Evolutionary conservation across 1,140 invertebrate genomes (phyloP).

Genomic region (Gryllus bimaculatus): DNA sequence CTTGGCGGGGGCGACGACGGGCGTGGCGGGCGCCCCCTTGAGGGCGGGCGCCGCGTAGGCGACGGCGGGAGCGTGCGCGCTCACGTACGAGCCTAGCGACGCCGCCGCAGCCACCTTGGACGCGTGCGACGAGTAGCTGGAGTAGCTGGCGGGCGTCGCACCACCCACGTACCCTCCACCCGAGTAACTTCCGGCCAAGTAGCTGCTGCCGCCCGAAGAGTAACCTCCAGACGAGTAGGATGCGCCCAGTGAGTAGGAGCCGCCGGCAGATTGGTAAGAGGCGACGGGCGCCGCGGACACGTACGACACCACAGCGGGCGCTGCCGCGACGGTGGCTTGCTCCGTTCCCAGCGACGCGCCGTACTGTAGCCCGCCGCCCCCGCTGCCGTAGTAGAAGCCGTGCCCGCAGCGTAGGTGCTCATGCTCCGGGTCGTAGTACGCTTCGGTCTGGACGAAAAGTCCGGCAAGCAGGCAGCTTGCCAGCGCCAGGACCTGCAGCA

Average conservation of each 20-base stretch:
- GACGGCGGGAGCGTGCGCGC: no score
- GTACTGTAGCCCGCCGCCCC: not conserved
- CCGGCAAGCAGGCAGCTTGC: not conserved
- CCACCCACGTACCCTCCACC: not conserved
- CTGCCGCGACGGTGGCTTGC: not conserved
- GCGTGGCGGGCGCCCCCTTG: no score
- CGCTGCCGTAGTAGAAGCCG: not conserved
- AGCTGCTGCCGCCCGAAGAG: conserved; percentile 11
- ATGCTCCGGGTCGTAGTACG: conserved; percentile 10
- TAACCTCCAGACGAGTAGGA: not conserved
- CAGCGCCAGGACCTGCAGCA: not conserved
- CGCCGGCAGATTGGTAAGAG: not conserved
- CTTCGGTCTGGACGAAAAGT: not conserved
- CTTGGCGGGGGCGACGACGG: not conserved
- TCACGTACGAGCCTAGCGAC: conserved; percentile 11
- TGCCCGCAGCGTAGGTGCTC: conserved; percentile 10
- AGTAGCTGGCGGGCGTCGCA: conserved; percentile 20
- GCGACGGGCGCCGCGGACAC: not conserved
- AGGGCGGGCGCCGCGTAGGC: not conserved
- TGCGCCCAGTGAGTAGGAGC: no score
- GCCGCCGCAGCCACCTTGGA: conserved; percentile 17
- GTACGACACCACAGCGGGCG: not conserved
- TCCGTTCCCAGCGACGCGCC: no score
- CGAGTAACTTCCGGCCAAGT: not conserved
- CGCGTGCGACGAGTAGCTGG: conserved; percentile 12